Evolutionary conservation across 1,140 invertebrate species (phyloP).

Genomic region (Drosophila subpulchrella): DNA sequence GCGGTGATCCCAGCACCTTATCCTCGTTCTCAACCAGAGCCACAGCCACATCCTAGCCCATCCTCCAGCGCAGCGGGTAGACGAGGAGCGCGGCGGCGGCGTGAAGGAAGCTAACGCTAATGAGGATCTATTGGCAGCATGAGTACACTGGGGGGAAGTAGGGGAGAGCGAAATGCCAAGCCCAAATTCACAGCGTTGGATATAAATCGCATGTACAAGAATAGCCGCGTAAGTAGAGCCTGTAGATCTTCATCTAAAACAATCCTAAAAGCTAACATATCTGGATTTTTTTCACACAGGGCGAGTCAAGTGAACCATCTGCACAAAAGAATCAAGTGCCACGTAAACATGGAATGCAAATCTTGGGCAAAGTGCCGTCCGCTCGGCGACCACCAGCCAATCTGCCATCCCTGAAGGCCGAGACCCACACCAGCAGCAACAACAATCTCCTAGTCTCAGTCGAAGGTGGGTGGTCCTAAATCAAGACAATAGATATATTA

Average conservation of each 20-base stretch:
- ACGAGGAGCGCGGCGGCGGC: conserved; percentile 74
- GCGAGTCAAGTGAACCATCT: conserved; percentile 94
- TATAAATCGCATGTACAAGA: conserved; percentile 98
- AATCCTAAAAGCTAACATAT: too few species aligned
- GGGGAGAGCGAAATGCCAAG: conserved; percentile 88
- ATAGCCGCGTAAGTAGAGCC: conserved; percentile 89
- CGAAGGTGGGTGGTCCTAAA: conserved; percentile 56
- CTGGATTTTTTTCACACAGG: conserved; percentile 85
- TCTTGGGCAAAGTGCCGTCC: conserved; percentile 98
- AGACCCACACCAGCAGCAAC: conserved; percentile 87
- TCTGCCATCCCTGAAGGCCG: conserved; percentile 98
- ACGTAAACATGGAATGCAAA: conserved; percentile 99
- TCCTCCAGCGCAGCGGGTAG: conserved; percentile 46
- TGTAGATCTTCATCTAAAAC: neutral
- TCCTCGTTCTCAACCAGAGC: conserved; percentile 10
- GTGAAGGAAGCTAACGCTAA: conserved; percentile 84
- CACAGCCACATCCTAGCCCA: conserved; percentile 37
- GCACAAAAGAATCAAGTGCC: conserved; percentile 94
- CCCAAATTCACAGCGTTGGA: conserved; percentile 97
- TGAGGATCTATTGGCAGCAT: conserved; percentile 89
- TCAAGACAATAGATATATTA: neutral
- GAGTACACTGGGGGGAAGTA: conserved; percentile 97
- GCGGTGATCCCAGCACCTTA: conserved; percentile 35
- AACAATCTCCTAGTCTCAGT: conserved; percentile 81
- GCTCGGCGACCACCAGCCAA: conserved; percentile 97